Evolutionary conservation across 2,113 vertebrate genomes (phyloP), one percentile per base, ranked within the genome.

Genomic region (Garra rufa): DNA sequence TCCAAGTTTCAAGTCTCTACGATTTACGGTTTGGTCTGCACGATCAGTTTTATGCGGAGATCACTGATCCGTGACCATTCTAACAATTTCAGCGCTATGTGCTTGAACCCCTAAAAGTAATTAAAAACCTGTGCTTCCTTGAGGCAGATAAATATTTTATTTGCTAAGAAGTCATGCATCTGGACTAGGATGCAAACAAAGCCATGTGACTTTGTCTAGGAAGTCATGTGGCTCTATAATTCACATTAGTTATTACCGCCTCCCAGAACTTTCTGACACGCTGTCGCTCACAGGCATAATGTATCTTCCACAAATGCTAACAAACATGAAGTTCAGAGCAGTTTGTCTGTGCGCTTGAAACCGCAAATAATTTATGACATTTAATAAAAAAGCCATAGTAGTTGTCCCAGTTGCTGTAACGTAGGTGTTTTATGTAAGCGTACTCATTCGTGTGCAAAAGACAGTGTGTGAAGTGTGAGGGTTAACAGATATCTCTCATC

Each of bases 401-500:
- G 65, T 21, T n/a, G 41, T 1, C 19, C 34, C 4, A 41, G 19
- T 41, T 19, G 30, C 4, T 69, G 38, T 38, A 21, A 41, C 9
- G 1, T 38, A 41, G 19, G 28, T 75, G 43, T 28, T 34, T n/a
- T 50, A 2, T 1, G 19, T 57, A 57, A 63, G 26, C 59, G 28
- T 63, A 50, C 41, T 63, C 48, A 67, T 59, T 43, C 46, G 61
- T 83, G 69, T 65, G 61, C 30, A 30, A 50, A 34, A 81, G 43
- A 59, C 46, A 26, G 28, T 69, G 69, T 30, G 71, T 76, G 74
- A 67, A 59, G 14, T 26, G 55, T 17, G 55, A 59, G 55, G 50
- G 46, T 83, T 65, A 52, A 80, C 86, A 87, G 86, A 76, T 89
- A 75, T 89, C 85, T 80, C 75, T 89, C 88, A 88, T 38, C 86